Percentiles rank a stretch among this genome's conserved stretches.
Evolutionary conservation across 92 coral and sea anemone genomes (phyloP).

Genomic region (Palythoa grandis): DNA sequence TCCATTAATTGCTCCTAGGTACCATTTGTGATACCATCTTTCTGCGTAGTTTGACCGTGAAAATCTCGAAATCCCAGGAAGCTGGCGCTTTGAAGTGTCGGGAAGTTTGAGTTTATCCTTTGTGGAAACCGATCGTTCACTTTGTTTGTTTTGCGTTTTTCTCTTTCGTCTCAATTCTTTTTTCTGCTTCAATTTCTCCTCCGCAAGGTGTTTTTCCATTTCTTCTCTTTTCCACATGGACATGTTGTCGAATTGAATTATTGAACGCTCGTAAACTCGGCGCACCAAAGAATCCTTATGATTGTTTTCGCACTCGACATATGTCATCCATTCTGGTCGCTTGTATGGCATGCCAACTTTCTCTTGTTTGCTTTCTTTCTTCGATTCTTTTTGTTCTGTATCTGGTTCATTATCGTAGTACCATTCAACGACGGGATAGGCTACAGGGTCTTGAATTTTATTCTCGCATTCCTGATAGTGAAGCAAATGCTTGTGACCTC

Average conservation of each 20-base stretch:
- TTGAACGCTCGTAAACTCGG: slow-evolving; percentile 15
- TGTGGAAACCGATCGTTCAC: slow-evolving; percentile 12
- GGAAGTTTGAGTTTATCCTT: slow-evolving; percentile 44
- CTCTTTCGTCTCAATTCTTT: slow-evolving; percentile 6
- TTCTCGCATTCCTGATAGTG: slow-evolving; percentile 17
- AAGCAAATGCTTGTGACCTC: slow-evolving; percentile 38
- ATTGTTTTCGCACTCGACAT: slow-evolving; percentile 4
- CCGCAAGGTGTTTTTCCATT: slow-evolving; percentile 13
- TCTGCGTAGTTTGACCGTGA: slow-evolving; percentile 22
- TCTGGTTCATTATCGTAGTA: slow-evolving; percentile 13
- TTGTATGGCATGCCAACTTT: background rate
- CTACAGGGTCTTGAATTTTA: slow-evolving; percentile 8
- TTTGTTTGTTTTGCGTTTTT: slow-evolving; percentile 34
- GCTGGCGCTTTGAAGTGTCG: slow-evolving; percentile 24
- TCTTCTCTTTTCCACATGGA: slow-evolving; percentile 46
- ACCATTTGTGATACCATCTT: slow-evolving; percentile 38
- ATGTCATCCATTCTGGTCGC: slow-evolving; percentile 43
- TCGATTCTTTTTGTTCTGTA: background rate
- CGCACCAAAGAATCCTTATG: background rate
- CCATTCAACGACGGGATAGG: slow-evolving; percentile 29
- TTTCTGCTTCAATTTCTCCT: slow-evolving; percentile 27
- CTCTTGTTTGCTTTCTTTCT: background rate
- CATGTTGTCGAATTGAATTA: slow-evolving; percentile 39
- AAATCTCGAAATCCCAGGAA: slow-evolving; percentile 23
- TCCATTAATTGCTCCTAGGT: slow-evolving; percentile 6